phyloP scores from a whole-genome alignment of 2,888 invertebrate species.

The Entomobrya proxima region DNA sequence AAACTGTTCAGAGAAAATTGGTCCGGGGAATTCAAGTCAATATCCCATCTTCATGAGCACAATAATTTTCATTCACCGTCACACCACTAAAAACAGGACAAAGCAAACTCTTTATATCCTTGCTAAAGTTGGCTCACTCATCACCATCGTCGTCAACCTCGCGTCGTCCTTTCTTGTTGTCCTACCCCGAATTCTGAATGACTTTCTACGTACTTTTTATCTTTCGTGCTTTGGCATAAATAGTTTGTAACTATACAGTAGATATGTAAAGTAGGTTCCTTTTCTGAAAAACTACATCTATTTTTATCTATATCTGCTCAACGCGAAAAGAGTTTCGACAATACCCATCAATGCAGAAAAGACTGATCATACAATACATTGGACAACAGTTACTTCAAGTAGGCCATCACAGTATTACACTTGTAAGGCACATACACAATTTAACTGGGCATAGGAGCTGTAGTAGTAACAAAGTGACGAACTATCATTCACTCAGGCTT shows the following conservation, averaged over 20 bases:
- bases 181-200: neutral
- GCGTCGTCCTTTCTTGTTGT: neutral
- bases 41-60: slow-evolving; percentile 27
- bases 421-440: neutral
- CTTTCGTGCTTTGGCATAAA: too few species aligned
- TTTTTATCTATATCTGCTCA: too few species aligned
- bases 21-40: too few species aligned
- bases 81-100: slow-evolving; percentile 44
- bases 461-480: slow-evolving; percentile 20
- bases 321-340: slow-evolving; percentile 60
- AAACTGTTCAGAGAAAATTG: too few species aligned
- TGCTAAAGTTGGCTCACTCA: slow-evolving; percentile 50
- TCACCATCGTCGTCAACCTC: slow-evolving; percentile 7
- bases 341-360: slow-evolving; percentile 61
- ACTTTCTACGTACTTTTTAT: neutral
- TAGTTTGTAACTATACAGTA: too few species aligned
- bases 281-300: too few species aligned
- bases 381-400: neutral
- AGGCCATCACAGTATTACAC: neutral
- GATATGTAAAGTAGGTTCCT: too few species aligned
- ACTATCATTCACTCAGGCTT: slow-evolving; percentile 28
- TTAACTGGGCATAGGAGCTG: neutral
- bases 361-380: slow-evolving; percentile 54
- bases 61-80: neutral
- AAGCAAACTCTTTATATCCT: slow-evolving; percentile 4